These are phyloP conservation scores for Macrobrachium rosenbergii DNA, from an alignment of 1,140 invertebrate species.

Conservation along the genomic window DNA sequence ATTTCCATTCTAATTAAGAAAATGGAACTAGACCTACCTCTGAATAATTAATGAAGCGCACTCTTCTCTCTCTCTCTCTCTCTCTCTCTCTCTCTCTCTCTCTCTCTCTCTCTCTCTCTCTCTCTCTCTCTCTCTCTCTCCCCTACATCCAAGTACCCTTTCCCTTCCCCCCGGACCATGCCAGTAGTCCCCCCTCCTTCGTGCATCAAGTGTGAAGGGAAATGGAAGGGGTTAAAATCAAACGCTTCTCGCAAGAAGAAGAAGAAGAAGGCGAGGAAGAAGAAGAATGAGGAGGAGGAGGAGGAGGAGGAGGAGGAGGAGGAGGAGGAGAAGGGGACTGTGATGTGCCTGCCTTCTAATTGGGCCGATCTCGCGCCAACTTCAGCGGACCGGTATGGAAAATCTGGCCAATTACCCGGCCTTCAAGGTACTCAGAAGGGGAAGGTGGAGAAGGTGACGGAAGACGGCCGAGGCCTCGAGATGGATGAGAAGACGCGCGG, in stretches of 20 bases:
- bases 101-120: neutral
- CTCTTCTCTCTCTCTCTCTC: too few species aligned
- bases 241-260: constrained; percentile 24
- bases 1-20: constrained; percentile 47
- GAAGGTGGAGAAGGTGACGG: neutral
- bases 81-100: too few species aligned
- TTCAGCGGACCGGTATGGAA: constrained; percentile 53
- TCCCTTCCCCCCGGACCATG: neutral
- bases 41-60: constrained; percentile 37
- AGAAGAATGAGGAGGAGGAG: neutral
- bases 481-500: neutral
- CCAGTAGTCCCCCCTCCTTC: neutral
- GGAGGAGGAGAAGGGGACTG: constrained; percentile 5
- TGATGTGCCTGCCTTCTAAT: constrained; percentile 32
- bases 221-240: constrained; percentile 48
- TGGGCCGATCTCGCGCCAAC: constrained; percentile 52
- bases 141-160: neutral
- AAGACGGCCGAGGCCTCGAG: neutral
- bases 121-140: neutral
- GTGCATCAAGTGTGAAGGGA: constrained; percentile 33
- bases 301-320: neutral
- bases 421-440: constrained; percentile 6
- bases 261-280: neutral
- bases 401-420: constrained; percentile 44
- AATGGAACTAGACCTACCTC: constrained; percentile 23